Conservation (phyloP, 2,113 vertebrate genomes). For the Dascyllus trimaculatus region DNA sequence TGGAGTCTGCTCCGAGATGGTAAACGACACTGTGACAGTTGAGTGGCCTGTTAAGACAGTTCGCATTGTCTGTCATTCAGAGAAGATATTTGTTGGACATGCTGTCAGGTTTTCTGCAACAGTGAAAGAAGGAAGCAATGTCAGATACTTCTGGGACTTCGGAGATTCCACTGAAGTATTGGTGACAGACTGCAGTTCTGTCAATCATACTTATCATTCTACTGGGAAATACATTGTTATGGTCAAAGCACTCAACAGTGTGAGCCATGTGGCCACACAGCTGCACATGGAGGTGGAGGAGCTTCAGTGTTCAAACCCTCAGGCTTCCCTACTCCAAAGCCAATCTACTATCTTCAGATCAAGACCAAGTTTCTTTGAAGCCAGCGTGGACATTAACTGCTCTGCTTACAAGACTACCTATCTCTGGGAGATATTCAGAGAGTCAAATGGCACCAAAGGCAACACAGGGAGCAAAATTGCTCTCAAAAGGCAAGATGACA, state of each 20-base stretch:
- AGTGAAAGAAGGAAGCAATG: slow-evolving; percentile 67
- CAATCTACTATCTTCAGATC: slow-evolving; percentile 72
- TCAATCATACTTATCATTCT: slow-evolving; percentile 70
- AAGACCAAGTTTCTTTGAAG: slow-evolving; percentile 82
- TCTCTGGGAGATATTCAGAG: slow-evolving; percentile 79
- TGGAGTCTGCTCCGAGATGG: slow-evolving; percentile 71
- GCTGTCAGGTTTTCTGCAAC: slow-evolving; percentile 62
- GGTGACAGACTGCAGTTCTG: slow-evolving; percentile 40
- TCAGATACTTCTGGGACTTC: slow-evolving; percentile 83
- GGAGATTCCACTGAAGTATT: slow-evolving; percentile 62
- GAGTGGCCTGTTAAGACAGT: slow-evolving; percentile 76
- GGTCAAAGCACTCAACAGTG: slow-evolving; percentile 77
- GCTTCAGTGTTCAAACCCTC: slow-evolving; percentile 75
- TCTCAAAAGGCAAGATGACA: slow-evolving; percentile 51
- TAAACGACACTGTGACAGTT: slow-evolving; percentile 61
- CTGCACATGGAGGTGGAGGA: slow-evolving; percentile 68
- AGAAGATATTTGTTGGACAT: slow-evolving; percentile 73
- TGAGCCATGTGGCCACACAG: slow-evolving; percentile 73
- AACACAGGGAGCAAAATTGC: slow-evolving; percentile 27
- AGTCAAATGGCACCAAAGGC: slow-evolving; percentile 46
- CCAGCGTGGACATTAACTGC: slow-evolving; percentile 80
- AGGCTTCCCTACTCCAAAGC: slow-evolving; percentile 67
- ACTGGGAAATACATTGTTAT: slow-evolving; percentile 69
- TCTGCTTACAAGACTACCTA: slow-evolving; percentile 81
- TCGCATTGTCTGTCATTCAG: slow-evolving; percentile 60